Evolutionary conservation across 1,140 invertebrate species (phyloP), one percentile per base, ranked within the genome.

Genomic region (Colletes gigas): DNA sequence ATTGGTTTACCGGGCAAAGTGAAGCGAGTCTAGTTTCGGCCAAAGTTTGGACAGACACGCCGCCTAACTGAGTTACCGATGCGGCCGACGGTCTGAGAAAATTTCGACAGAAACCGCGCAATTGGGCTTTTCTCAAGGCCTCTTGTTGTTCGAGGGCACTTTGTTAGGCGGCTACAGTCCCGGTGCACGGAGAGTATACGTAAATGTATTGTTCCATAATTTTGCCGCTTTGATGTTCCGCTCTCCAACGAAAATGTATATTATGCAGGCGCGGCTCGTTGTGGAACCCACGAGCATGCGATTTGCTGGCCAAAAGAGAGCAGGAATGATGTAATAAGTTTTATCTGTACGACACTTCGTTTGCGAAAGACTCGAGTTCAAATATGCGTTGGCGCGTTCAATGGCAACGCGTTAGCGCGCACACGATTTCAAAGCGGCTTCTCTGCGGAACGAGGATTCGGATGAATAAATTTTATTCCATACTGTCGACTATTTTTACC

Each of bases 1-100:
- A 69, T 55, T 69, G 15, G 15, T 39, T 69, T 21, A 55, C 66
- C 21, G 8, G 10, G 6, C 21, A 14, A 17, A 7, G 19, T 19
- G 17, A 57, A 57, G 5, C 3, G 41, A 5, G 15, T 4, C 41
- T 47, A 39, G 52, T 30, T 14, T 41, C 41, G 5, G 1, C 67
- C 14, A n/a, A 69, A 39, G 21, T 55, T 69, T 17, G n/a, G n/a
- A 1, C 9, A 68, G 66, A 68, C 2, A 30, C 30, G 30, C 30
- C 30, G 30, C 30, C 66, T 69, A 69, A 69, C 14, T n/a, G 52
- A 55, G 21, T 69, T 69, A 55, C 21, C 14, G 15, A n/a, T 7
- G 9, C 52, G 8, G 19, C 4, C 14, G 19, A 30, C 4, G 8
- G 30, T 7, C 19, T 14, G 47, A 15, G 66, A 52, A 68, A 30